phyloP scores from a whole-genome alignment of 2,888 invertebrate genomes.

The Vanessa cardui region DNA sequence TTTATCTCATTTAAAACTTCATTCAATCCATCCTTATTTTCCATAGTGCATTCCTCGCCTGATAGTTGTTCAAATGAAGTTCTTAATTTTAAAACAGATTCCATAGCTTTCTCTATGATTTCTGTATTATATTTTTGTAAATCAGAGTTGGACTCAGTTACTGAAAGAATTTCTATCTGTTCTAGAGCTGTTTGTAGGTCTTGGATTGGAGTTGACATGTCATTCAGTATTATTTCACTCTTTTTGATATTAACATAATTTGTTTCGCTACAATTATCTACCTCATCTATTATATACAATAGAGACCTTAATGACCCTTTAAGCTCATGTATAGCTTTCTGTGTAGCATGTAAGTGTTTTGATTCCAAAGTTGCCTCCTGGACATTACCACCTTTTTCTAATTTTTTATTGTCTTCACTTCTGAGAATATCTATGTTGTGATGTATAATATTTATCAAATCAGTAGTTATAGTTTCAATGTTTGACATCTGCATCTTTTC shows the following conservation, averaged over 20 bases:
- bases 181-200: constrained; percentile 75
- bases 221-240: constrained; percentile 66
- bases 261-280: constrained; percentile 50
- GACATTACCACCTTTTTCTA: constrained; percentile 60
- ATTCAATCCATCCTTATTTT: constrained; percentile 58
- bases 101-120: constrained; percentile 85
- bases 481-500: constrained; percentile 67
- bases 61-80: constrained; percentile 81
- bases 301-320: constrained; percentile 66
- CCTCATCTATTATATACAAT: constrained; percentile 62
- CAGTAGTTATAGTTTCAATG: constrained; percentile 71
- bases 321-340: constrained; percentile 70
- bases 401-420: constrained; percentile 71
- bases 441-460: constrained; percentile 76
- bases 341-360: constrained; percentile 69
- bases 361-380: constrained; percentile 59
- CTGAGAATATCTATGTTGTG: constrained; percentile 74
- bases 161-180: constrained; percentile 76
- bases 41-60: constrained; percentile 53
- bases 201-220: constrained; percentile 76
- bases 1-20: constrained; percentile 60
- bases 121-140: constrained; percentile 80
- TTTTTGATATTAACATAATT: constrained; percentile 54
- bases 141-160: constrained; percentile 74
- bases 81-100: constrained; percentile 84